Percentiles rank a stretch among this genome's conserved stretches.
These are phyloP conservation scores for Drosophila gunungcola DNA, from an alignment of 1,140 invertebrate species.

Conservation along the genomic window DNA sequence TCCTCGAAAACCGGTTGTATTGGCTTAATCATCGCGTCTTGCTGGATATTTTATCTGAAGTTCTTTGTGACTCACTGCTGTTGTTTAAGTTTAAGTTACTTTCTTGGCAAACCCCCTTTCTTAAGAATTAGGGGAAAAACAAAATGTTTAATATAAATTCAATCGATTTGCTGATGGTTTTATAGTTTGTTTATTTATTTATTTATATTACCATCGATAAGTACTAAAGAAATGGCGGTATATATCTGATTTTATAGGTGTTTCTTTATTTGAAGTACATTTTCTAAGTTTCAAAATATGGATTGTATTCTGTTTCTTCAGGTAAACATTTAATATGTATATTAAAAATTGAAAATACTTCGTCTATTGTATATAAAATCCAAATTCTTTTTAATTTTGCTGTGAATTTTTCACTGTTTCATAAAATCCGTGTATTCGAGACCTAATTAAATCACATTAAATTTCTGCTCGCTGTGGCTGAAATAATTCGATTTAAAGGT, in stretches of 20 bases:
- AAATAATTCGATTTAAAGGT: constrained; percentile 44
- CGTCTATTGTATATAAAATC: background rate
- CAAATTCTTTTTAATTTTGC: background rate
- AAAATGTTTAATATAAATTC: background rate
- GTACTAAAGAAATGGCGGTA: no score
- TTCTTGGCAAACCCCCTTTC: background rate
- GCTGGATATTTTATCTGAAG: constrained; percentile 24
- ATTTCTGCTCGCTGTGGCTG: constrained; percentile 19
- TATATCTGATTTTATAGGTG: no score
- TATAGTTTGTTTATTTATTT: background rate
- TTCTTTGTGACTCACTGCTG: constrained; percentile 26
- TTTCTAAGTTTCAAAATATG: background rate
- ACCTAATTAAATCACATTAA: constrained; percentile 34
- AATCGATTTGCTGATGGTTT: background rate
- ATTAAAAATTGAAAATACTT: background rate
- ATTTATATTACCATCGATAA: background rate
- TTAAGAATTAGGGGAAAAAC: background rate
- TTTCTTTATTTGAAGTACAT: background rate
- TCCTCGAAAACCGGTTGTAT: constrained; percentile 25
- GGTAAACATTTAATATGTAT: background rate
- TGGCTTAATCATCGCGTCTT: constrained; percentile 31
- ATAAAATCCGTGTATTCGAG: background rate
- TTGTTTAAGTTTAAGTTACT: constrained; percentile 14
- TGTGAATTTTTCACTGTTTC: background rate
- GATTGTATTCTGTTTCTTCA: no score